Evolutionary conservation across 2,888 invertebrate species (phyloP), one percentile per base, ranked within the genome.

Genomic region (Drosophila tripunctata): DNA sequence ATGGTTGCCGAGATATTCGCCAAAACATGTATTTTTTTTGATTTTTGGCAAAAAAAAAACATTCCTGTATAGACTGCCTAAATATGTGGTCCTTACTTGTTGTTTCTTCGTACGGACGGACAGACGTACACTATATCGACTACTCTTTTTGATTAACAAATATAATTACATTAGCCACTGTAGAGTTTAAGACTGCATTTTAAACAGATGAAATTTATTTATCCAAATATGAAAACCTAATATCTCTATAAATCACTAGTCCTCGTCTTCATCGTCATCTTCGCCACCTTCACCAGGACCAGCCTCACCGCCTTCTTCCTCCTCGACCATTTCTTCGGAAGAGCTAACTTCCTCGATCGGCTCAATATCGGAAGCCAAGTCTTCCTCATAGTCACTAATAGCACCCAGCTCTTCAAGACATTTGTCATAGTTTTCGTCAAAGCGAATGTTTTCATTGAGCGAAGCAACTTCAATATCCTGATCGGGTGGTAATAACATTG

Each of bases 381-480:
- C 90, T 30, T 89, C 89, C 41, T 89, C 89, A 24, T 58, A 88
- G 22, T 89, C 90, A 54, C 89, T 89, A 6, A 89, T 84, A 5
- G 73, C 83, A 5, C 65, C 80, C 54, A 89, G 52, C 19, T 84
- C 84, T 1, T 75, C 71, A 52, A 79, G 35, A 4, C 89, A 89
- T 54, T 85, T 75, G n/a, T 85, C 78, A 24, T 89, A 87, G 50
- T 72, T 83, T 52, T 90, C 88, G 0, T 88, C 81, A 35, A 89
- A 89, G 27, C 81, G 83, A 33, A 89, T 80, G 12, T 77, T 82
- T 47, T 90, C 90, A 41, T 90, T 89, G 2, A 89, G 56, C 1
- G 89, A 89, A 3, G 63, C 60, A 0, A 88, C 76, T 8, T 83
- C 82, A 3, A 69, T 19, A 1, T 87, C 87, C 19, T 79, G 62